Evolutionary conservation across 2,797 vertebrate species (phyloP).

Genomic region (Pyrocephalus nanus): DNA sequence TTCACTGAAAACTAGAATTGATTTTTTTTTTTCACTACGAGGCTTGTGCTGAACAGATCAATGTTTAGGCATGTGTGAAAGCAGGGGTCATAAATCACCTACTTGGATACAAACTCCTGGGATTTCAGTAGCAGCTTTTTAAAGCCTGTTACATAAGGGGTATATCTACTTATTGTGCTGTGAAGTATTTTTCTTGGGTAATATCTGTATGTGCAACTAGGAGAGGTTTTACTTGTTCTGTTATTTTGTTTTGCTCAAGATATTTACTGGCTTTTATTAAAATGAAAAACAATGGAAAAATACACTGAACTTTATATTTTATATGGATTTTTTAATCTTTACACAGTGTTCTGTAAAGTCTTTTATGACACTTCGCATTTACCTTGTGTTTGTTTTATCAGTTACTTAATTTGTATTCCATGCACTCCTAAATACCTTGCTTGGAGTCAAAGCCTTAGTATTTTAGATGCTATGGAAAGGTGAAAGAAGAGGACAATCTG

Average conservation of each 20-base stretch:
- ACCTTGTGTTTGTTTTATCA: background rate
- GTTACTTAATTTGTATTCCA: background rate
- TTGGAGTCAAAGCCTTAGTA: background rate
- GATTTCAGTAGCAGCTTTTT: background rate
- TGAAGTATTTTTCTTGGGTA: background rate
- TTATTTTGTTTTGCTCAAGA: background rate
- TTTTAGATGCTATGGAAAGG: background rate
- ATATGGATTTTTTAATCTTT: background rate
- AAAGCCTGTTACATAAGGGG: background rate
- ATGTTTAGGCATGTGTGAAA: constrained; percentile 48
- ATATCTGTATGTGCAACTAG: background rate
- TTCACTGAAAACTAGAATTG: constrained; percentile 16
- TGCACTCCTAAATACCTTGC: background rate
- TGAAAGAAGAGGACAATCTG: background rate
- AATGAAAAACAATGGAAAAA: background rate
- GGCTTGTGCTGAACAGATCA: background rate
- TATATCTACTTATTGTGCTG: background rate
- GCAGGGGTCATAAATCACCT: background rate
- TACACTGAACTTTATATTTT: background rate
- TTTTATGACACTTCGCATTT: background rate
- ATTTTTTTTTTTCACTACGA: background rate
- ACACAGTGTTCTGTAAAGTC: background rate
- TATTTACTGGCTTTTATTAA: background rate
- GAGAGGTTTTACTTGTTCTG: background rate
- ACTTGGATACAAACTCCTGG: background rate